Conservation (phyloP, 2,888 invertebrate species). For the Zaprionus lineosus region DNA sequence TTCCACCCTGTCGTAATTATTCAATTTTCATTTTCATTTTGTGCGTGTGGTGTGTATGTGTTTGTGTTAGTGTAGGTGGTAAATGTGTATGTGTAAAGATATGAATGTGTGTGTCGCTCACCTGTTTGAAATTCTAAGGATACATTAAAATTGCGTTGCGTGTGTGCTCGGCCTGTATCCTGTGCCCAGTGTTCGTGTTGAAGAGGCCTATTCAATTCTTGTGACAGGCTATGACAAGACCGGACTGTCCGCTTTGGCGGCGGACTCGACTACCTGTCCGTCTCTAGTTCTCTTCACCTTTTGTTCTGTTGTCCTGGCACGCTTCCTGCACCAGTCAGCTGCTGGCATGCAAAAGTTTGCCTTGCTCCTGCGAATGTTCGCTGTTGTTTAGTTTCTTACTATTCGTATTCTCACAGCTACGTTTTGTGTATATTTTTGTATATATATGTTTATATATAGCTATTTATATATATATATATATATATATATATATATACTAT, state of each 20-base stretch:
- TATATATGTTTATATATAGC: conserved; percentile 12
- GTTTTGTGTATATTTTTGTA: conserved; percentile 13
- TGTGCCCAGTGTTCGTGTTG: conserved; percentile 55
- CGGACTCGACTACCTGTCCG: too few relatives aligned
- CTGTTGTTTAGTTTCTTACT: conserved; percentile 44
- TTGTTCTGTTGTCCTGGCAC: conserved; percentile 48
- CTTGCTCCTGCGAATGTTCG: conserved; percentile 42
- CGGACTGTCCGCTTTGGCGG: conserved; percentile 51
- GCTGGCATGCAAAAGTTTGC: conserved; percentile 57
- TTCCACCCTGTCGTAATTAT: too few relatives aligned
- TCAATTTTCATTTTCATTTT: neutral
- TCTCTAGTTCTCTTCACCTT: too few relatives aligned
- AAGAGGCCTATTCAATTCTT: conserved; percentile 62
- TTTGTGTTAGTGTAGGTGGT: conserved; percentile 41
- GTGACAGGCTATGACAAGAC: conserved; percentile 46
- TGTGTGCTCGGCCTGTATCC: conserved; percentile 59
- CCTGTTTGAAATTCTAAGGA: conserved; percentile 78
- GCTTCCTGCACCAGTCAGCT: conserved; percentile 74
- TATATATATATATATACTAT: conserved; percentile 9
- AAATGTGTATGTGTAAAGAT: conserved; percentile 21
- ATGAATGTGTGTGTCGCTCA: conserved; percentile 57
- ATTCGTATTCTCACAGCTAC: conserved; percentile 38
- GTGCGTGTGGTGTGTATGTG: conserved; percentile 1
- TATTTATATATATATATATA: conserved; percentile 7
- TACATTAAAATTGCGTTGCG: conserved; percentile 74